phyloP scores from a whole-genome alignment of 2,113 vertebrate genomes.

The Opisthocomus hoazin region DNA sequence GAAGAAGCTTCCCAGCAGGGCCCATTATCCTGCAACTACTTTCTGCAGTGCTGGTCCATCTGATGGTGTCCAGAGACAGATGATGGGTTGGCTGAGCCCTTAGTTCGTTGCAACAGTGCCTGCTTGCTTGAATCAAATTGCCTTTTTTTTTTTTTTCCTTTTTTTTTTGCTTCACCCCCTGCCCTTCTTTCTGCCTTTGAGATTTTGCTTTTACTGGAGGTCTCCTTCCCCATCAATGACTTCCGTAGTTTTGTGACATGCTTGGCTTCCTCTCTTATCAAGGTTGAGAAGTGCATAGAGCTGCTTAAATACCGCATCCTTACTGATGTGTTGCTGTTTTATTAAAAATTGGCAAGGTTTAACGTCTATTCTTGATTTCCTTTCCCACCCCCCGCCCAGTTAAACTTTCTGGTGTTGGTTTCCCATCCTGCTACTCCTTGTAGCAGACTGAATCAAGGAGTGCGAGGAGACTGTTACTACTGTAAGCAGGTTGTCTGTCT shows the following conservation, averaged over 20 bases:
- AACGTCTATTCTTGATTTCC: background rate
- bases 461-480: background rate
- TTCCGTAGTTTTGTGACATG: background rate
- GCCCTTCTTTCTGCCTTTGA: background rate
- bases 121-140: background rate
- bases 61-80: background rate
- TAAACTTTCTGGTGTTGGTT: background rate
- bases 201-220: background rate
- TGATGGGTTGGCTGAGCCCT: background rate
- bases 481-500: background rate
- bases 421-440: background rate
- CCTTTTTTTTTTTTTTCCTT: too few relatives aligned
- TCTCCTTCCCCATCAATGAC: background rate
- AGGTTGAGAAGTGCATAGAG: background rate
- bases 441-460: background rate
- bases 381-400: too few relatives aligned
- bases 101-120: background rate
- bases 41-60: background rate
- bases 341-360: background rate
- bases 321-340: background rate
- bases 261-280: background rate
- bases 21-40: background rate
- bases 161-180: background rate
- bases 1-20: background rate
- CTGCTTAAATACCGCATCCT: background rate